These are phyloP conservation scores for Hyla sarda DNA, from an alignment of 2,113 vertebrate genomes.

Conservation along the genomic window DNA sequence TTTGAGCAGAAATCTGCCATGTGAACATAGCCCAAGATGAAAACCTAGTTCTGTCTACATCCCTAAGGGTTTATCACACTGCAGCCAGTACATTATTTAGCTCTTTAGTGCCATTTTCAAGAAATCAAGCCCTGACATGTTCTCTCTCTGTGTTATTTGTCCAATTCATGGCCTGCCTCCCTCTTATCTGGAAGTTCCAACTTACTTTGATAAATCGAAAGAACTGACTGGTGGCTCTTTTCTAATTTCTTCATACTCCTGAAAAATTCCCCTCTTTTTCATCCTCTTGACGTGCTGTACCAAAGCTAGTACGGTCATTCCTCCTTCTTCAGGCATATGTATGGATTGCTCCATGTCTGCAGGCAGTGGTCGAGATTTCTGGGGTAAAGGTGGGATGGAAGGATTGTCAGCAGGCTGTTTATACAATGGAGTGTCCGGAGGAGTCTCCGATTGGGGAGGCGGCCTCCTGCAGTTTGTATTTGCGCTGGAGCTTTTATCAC, in stretches of 20 bases:
- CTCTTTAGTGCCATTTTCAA: too few relatives aligned
- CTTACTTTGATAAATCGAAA: conserved; percentile 92
- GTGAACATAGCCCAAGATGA: too few relatives aligned
- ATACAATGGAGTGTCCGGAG: conserved; percentile 75
- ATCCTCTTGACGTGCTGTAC: conserved; percentile 81
- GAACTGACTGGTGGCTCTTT: conserved; percentile 83
- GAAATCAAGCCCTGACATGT: too few relatives aligned
- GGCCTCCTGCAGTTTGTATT: conserved; percentile 73
- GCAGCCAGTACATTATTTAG: too few relatives aligned
- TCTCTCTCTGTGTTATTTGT: too few relatives aligned
- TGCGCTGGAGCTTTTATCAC: conserved; percentile 65
- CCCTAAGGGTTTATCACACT: too few relatives aligned
- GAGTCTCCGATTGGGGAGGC: conserved; percentile 79
- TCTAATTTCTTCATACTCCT: conserved; percentile 92
- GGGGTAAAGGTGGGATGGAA: conserved; percentile 77
- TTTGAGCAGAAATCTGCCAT: too few relatives aligned
- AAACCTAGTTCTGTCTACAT: too few relatives aligned
- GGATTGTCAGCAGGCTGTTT: conserved; percentile 63
- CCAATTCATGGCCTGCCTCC: too few relatives aligned
- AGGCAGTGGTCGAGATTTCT: conserved; percentile 74
- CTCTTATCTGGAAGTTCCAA: background rate
- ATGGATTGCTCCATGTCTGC: conserved; percentile 71
- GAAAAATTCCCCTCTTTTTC: conserved; percentile 88
- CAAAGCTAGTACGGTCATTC: conserved; percentile 86
- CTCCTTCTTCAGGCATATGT: conserved; percentile 84